Evolutionary conservation across 1,140 invertebrate genomes (phyloP), one percentile per base, ranked within the genome.

Genomic region (Drosophila setifemur): DNA sequence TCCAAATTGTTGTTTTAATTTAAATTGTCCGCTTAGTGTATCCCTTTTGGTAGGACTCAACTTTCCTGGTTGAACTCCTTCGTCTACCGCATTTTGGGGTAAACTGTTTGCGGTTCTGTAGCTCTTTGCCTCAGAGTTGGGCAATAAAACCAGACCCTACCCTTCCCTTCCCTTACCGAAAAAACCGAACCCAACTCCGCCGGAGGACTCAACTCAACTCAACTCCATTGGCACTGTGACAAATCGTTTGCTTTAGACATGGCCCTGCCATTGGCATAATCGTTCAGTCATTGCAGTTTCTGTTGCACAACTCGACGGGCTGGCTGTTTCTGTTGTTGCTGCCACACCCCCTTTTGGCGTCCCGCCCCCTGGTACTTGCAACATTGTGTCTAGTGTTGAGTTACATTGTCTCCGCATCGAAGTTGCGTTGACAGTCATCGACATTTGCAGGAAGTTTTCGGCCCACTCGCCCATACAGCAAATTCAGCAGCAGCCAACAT

Each of bases 211-310:
- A 37, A 37, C 33, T 3, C 29, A 44, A 55, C 49, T 31, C 47
- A 44, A 71, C 37, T 71, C 11, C 54, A 68, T 48, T 78, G 74
- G 16, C 75, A 57, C 54, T 85, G 78, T 83, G 78, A 83, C 78
- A 83, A 83, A 83, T 83, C 79, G 79, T 85, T 83, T 83, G 78
- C 72, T 70, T 83, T 83, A 78, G 79, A 83, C 78, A 53, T 78
- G 58, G 54, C 47, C 43, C 58, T 81, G 75, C 71, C 70, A 75
- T 86, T 75, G 70, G 81, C 79, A 86, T 86, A 85, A 85, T 85
- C 81, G 81, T 73, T 71, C 79, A 86, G 74, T 86, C 81, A 79
- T 79, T 79, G 75, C 75, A 60, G 63, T 57, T 79, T 76, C 54
- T 73, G 71, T 71, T 77, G 73, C 76, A 75, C 61, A 55, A 58